Base-by-base conservation (phyloP, 1,140 invertebrate species). In the Lanistes nyassanus region DNA sequence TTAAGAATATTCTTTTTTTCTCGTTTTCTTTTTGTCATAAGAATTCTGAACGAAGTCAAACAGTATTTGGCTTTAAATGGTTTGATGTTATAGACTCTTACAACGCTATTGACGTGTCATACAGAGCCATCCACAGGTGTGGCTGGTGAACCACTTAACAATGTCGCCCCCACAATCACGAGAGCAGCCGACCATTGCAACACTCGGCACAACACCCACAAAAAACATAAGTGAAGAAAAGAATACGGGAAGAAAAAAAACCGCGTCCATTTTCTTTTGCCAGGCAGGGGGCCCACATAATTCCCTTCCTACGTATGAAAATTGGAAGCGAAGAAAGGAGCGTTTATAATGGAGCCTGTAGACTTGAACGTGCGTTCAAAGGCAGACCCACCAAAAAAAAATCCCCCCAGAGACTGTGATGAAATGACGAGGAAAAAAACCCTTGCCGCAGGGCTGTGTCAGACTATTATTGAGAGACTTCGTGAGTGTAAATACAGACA, bases 11-110 rank as follows among this genome's bases (percentile, higher is more conserved):
- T 47, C 42, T 47, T 47, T 47, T 47, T 6, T 6, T 16, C 42
- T 47, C 42, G 19, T 16, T 47, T 3, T 13, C 9, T 16, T 42
- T 47, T 13, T 47, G 9, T 16, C 42, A 47, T 16, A 16, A 16
- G 42, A 47, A 9, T 47, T n/a, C n/a, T 1, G 42, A 47, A 1
- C 19, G 42, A 47, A 47, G 42, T 47, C 42, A 47, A 47, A 47
- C 5, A 47, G 42, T 47, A 16, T 47, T 47, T 47, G 42, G 42
- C 9, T 16, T 47, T 47, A 47, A 67, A 37, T 67, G 65, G 36
- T 39, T 67, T 67, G n/a, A 67, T 67, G 39, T 67, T 67, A 36
- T 42, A 67, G 42, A 67, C 65, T 39, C 65, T 67, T 67, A 67
- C 11, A 39, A 23, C 2, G 19, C n/a, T 67, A 67, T 67, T 42